Conservation (phyloP, 2,888 invertebrate species). For the Metopia argyrocephala region DNA sequence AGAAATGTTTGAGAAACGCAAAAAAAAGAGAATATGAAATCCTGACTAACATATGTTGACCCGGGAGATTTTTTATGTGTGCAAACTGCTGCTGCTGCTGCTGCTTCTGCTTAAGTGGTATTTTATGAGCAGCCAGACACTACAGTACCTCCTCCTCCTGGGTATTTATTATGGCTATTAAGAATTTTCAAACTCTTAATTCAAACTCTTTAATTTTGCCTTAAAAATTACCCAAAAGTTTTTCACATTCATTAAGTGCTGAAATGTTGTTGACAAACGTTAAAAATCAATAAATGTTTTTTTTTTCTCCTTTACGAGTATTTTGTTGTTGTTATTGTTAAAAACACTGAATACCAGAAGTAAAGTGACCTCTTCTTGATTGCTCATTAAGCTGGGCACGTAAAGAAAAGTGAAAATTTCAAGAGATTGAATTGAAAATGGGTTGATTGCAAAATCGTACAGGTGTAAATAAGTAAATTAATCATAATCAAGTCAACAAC, state of each 20-base stretch:
- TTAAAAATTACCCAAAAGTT: not conserved
- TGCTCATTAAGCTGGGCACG: conserved; percentile 9
- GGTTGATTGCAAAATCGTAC: conserved; percentile 30
- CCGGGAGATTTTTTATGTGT: conserved; percentile 44
- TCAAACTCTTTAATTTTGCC: not conserved
- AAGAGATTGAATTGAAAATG: conserved; percentile 1
- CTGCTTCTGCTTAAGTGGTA: conserved; percentile 35
- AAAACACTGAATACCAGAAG: no score
- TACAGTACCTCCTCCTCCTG: conserved; percentile 6
- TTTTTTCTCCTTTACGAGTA: not conserved
- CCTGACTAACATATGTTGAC: conserved; percentile 54
- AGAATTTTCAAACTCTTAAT: not conserved
- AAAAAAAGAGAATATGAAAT: conserved; percentile 23
- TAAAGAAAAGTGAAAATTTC: conserved; percentile 15
- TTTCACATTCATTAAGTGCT: not conserved
- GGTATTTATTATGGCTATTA: conserved; percentile 32
- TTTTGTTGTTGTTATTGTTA: no score
- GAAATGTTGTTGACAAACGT: not conserved
- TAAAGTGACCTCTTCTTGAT: not conserved
- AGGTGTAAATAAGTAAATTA: conserved; percentile 53
- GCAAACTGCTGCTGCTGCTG: conserved; percentile 1
- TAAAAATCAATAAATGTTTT: conserved; percentile 35
- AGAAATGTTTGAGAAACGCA: not conserved
- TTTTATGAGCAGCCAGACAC: conserved; percentile 39
- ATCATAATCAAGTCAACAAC: conserved; percentile 56